Evolutionary conservation across 2,888 invertebrate genomes (phyloP), one percentile per base, ranked within the genome.

Genomic region (Tachina fera): DNA sequence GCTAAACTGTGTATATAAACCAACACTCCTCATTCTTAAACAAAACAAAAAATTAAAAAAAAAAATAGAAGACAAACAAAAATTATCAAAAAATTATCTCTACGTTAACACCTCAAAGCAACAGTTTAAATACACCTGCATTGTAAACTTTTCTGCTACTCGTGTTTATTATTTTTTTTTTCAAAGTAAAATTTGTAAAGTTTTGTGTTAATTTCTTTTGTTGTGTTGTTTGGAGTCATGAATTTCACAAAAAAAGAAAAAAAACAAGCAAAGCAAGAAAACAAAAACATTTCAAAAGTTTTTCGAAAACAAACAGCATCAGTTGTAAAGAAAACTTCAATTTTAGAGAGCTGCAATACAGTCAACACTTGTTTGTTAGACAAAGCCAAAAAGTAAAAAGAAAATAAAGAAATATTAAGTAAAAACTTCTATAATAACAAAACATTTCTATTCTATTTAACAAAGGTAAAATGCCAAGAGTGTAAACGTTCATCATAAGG

Each of bases 201-300:
- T 85, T 85, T 85, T 82, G 85, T 85, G 85, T 82, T 82, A 85
- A 85, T 85, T 85, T 85, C 77, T 75, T 68, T 77, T 81, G 61
- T 74, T 81, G 45, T 56, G 45, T 76, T 68, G 60, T 51, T 47
- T 77, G 60, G 47, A 39, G 63, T 60, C 74, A 74, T 63, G 78
- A 74, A 65, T 78, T 67, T 70, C 51, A 0, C 31, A 31, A 31
- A 6, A 31, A 31, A 31, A 31, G 4, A 31, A 31, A 6, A 81
- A 74, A 56, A 68, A 68, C 22, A 41, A 56, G 65, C 45, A 77
- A 68, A 6, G 19, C 60, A 68, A 1, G 31, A 31, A 31, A 31
- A 45, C 9, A 31, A 63, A 56, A 65, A 67, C 16, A 9, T 39
- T 45, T 6, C 53, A 56, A 81, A 74, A 68, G 14, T 81, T 77